These are phyloP conservation scores for Gambelia wislizenii DNA, from an alignment of 2,797 vertebrate genomes.

Conservation along the genomic window DNA sequence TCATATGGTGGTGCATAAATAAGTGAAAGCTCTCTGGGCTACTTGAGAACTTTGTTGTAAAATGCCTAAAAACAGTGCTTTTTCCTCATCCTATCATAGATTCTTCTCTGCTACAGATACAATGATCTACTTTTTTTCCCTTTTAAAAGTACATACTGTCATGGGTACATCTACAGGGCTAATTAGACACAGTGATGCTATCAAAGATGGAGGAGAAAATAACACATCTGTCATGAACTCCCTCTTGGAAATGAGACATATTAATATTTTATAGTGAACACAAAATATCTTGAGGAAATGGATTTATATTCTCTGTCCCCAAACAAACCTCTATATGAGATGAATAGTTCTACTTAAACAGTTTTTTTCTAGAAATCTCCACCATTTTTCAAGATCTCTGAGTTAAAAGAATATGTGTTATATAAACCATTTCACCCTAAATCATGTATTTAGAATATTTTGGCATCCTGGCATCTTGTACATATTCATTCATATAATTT, in stretches of 20 bases:
- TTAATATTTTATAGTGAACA: conserved; percentile 82
- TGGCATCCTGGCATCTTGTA: neutral
- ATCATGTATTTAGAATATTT: conserved; percentile 8
- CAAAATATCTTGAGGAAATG: conserved; percentile 80
- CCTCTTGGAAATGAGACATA: conserved; percentile 80
- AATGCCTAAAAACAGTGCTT: conserved; percentile 58
- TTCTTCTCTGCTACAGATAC: conserved; percentile 70
- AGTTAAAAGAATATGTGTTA: conserved; percentile 15
- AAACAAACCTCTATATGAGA: conserved; percentile 76
- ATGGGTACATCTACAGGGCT: conserved; percentile 76
- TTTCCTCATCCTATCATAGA: conserved; percentile 43
- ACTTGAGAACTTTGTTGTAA: conserved; percentile 69
- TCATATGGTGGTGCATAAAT: conserved; percentile 75
- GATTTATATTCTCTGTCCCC: conserved; percentile 73
- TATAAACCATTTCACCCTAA: neutral
- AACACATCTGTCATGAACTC: conserved; percentile 80
- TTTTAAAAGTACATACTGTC: conserved; percentile 75
- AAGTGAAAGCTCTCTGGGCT: conserved; percentile 71
- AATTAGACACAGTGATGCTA: conserved; percentile 78
- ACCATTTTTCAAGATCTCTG: conserved; percentile 52
- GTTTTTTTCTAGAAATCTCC: conserved; percentile 51
- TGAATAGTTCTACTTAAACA: conserved; percentile 54
- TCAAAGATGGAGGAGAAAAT: conserved; percentile 56
- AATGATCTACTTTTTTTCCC: conserved; percentile 68
- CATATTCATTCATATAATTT: conserved; percentile 17